phyloP scores from a whole-genome alignment of 2,797 vertebrate species.

The Danio jaintianensis region DNA sequence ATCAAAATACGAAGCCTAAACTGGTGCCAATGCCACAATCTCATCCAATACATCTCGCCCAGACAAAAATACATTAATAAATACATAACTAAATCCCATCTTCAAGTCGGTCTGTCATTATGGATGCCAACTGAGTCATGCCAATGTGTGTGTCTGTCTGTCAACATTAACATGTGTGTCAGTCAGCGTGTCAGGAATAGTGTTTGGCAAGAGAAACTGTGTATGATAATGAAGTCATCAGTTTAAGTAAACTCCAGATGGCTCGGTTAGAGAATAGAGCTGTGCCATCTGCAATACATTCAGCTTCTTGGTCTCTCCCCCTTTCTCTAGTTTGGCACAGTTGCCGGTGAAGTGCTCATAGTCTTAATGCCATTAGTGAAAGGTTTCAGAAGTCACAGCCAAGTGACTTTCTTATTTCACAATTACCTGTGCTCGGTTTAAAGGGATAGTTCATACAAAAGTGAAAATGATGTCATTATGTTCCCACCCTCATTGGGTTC shows the following conservation, averaged over 20 bases:
- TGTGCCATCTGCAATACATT: constrained; percentile 86
- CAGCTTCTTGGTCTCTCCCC: constrained; percentile 66
- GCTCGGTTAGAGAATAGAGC: constrained; percentile 80
- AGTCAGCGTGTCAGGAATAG: constrained; percentile 69
- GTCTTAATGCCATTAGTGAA: constrained; percentile 82
- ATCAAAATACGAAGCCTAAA: constrained; percentile 35
- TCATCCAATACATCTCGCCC: constrained; percentile 26
- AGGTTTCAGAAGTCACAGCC: constrained; percentile 83
- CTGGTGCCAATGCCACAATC: constrained; percentile 24
- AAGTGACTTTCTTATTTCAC: constrained; percentile 76
- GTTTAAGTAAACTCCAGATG: constrained; percentile 86
- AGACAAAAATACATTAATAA: not conserved
- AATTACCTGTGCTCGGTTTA: constrained; percentile 51
- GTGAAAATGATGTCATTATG: not conserved
- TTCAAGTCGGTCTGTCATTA: constrained; percentile 53
- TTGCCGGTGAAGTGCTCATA: constrained; percentile 70
- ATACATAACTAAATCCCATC: constrained; percentile 42
- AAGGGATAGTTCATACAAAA: not conserved
- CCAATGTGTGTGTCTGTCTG: constrained; percentile 34
- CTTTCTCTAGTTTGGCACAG: constrained; percentile 72
- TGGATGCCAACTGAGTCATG: constrained; percentile 57
- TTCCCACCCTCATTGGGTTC: not conserved
- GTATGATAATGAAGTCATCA: constrained; percentile 86
- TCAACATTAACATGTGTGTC: constrained; percentile 26
- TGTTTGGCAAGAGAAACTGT: constrained; percentile 75